Percentiles rank a stretch among this genome's conserved stretches.
phyloP scores from a whole-genome alignment of 2,797 vertebrate species.

The Pristis pectinata region DNA sequence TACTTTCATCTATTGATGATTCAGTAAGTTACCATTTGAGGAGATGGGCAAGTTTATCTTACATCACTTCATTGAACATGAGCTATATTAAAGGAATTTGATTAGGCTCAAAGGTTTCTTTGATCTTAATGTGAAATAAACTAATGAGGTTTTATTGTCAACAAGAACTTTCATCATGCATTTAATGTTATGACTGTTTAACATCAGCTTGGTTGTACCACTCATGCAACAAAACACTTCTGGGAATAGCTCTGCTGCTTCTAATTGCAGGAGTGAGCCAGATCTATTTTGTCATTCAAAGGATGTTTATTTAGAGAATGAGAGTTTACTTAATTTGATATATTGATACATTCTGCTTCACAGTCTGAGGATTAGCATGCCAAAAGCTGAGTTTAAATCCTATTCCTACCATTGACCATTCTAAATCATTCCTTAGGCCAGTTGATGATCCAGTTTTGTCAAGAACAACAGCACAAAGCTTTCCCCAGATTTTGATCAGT shows the following conservation, averaged over 20 bases:
- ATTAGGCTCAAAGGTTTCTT: not conserved
- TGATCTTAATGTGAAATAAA: not conserved
- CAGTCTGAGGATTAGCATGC: not conserved
- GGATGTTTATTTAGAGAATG: not conserved
- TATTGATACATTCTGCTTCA: not conserved
- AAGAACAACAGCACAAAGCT: not conserved
- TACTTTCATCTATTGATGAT: not conserved
- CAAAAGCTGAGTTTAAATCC: not conserved
- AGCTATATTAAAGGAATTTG: not conserved
- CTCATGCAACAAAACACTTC: not conserved
- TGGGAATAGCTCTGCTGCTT: not conserved
- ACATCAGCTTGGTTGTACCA: not conserved
- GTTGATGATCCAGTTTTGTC: not conserved
- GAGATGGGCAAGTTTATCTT: not conserved
- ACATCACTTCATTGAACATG: not conserved
- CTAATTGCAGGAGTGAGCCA: not conserved
- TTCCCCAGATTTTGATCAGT: not conserved
- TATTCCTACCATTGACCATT: not conserved
- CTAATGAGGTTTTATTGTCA: not conserved
- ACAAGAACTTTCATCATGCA: not conserved
- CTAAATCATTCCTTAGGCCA: not conserved
- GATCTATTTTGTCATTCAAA: not conserved
- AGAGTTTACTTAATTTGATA: not conserved
- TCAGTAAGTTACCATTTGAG: not conserved
- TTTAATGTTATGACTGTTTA: not conserved